Conservation (phyloP, 2,888 invertebrate species). For the Tenodera sinensis region DNA sequence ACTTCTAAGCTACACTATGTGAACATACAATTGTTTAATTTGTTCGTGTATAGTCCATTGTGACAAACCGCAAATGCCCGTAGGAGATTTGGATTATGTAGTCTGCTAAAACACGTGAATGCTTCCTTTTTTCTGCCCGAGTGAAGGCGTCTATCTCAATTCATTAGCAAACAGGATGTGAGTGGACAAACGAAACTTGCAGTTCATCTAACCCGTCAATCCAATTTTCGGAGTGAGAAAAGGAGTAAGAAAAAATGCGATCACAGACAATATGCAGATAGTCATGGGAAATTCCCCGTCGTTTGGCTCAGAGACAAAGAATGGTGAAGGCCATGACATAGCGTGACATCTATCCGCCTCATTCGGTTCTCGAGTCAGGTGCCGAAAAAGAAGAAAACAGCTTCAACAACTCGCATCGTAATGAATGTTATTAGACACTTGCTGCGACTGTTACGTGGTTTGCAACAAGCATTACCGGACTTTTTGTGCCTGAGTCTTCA, state of each 20-base stretch:
- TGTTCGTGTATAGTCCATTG: too few relatives aligned
- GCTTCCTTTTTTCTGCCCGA: neutral
- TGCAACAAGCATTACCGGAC: neutral
- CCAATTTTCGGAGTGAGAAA: neutral
- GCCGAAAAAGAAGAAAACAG: neutral
- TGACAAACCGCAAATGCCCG: too few relatives aligned
- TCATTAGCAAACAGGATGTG: neutral
- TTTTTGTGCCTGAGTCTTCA: neutral
- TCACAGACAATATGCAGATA: neutral
- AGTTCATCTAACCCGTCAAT: neutral
- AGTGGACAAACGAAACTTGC: neutral
- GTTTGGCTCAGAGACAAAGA: neutral
- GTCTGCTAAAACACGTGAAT: neutral
- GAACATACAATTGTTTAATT: too few relatives aligned
- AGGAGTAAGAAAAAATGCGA: neutral
- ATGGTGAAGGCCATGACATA: neutral
- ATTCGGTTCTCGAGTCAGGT: neutral
- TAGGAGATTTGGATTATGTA: too few relatives aligned
- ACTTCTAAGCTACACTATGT: too few relatives aligned
- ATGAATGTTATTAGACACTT: neutral
- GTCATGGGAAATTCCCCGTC: neutral
- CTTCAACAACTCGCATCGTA: neutral
- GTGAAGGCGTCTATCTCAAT: neutral
- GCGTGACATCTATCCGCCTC: neutral
- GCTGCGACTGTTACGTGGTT: neutral